Base-by-base conservation (phyloP, 2,113 vertebrate genomes). In the Myxocyprinus asiaticus region DNA sequence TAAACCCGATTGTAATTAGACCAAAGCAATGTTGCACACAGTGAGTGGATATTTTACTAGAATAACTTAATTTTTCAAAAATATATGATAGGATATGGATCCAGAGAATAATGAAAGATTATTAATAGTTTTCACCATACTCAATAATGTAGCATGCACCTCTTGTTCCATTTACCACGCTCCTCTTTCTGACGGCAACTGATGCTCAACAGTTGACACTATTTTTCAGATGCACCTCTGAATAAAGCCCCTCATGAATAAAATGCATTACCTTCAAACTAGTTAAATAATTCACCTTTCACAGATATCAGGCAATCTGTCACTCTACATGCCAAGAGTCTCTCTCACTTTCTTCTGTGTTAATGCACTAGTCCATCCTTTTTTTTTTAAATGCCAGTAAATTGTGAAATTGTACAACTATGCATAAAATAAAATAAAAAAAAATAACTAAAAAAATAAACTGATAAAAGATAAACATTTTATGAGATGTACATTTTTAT, bases 221-320 rank as follows among this genome's bases (percentile, higher is more conserved):
- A 55, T 55, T 70, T 63, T 7, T 65, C 64, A 22, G 8, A 63
- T 63, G 9, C 4, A 47, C 15, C 9, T 62, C 83, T 88, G 89
- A 90, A 91, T 92, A 91, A 91, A 91, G 87, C 81, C 89, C 87
- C 83, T 88, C 85, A 91, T 91, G 88, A 93, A 93, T 91, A 93
- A 91, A 92, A 93, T 87, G 89, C 89, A 90, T 91, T 90, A 89
- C 90, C 90, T 89, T 91, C 86, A 89, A 93, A 91, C 89, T 90
- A 86, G 81, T 87, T 92, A 87, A 92, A 93, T 93, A 90, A 92
- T 92, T 92, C 87, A 92, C 87, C 55, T 89, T 88, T 85, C 75
- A 69, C 58, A 88, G 86, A 90, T 90, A 89, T 90, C 89, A 90
- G 87, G 82, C 87, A 72, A 84, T 85, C 81, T 80, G 81, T 87